Conservation (phyloP, 2,888 invertebrate species). For the Ornithoptera alexandrae region DNA sequence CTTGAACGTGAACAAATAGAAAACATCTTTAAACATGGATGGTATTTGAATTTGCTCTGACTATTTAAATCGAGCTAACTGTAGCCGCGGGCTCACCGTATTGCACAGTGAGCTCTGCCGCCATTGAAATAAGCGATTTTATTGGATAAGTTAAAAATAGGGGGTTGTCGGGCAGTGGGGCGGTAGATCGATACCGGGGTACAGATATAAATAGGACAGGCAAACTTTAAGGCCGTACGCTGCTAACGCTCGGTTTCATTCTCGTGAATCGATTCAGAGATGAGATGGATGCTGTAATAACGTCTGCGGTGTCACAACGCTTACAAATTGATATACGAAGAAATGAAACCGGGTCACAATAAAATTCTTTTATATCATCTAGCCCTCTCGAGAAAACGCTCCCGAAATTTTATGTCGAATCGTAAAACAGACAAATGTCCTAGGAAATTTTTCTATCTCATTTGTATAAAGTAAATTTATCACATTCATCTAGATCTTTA, state of each 20-base stretch:
- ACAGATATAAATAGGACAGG: constrained; percentile 74
- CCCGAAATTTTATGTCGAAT: constrained; percentile 20
- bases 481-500: constrained; percentile 4
- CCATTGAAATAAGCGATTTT: constrained; percentile 47
- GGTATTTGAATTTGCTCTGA: constrained; percentile 50
- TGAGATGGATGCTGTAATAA: constrained; percentile 48
- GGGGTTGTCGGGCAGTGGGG: constrained; percentile 74
- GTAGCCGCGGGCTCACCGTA: constrained; percentile 35
- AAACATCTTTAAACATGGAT: constrained; percentile 43
- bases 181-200: constrained; percentile 72
- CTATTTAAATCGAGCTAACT: constrained; percentile 48
- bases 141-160: constrained; percentile 47
- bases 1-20: constrained; percentile 28
- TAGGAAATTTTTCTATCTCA: constrained; percentile 10
- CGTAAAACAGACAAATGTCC: constrained; percentile 25
- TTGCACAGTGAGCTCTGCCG: constrained; percentile 50
- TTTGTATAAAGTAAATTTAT: constrained; percentile 20
- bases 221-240: constrained; percentile 54
- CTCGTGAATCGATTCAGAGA: constrained; percentile 55
- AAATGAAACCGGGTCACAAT: constrained; percentile 26
- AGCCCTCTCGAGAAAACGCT: constrained; percentile 13
- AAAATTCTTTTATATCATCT: constrained; percentile 27
- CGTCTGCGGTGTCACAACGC: constrained; percentile 32
- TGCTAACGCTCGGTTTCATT: constrained; percentile 65
- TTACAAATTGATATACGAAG: constrained; percentile 23